Base-by-base conservation (phyloP, 2,113 vertebrate genomes). In the Microtus montanus region DNA sequence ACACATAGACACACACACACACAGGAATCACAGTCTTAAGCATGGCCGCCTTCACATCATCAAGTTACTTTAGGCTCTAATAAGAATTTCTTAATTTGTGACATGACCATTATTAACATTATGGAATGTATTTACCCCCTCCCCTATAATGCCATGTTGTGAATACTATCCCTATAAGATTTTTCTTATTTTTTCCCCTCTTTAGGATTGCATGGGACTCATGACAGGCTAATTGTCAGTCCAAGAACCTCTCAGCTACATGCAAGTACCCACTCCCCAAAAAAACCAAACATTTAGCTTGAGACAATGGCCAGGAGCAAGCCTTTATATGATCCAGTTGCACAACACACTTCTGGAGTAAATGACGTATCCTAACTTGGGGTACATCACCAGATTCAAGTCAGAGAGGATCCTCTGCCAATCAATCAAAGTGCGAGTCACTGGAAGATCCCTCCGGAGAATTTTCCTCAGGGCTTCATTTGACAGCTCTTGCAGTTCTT, bases 311-410 rank as follows among this genome's bases (percentile, higher is more conserved):
- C 49, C 92, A 89, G 93, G 94, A 96, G 95, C 54, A 85, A 52
- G 84, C 54, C 49, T 96, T 97, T 97, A 98, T 97, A 95, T 98
- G 85, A 98, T 98, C 97, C 97, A 97, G 96, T 98, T 97, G 93
- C 97, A 97, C 71, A 98, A 44, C 44, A 96, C 96, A 89, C 96
- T 98, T 87, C 96, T 96, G 73, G 97, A 98, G 82, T 97, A 97
- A 90, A 96, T 97, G 96, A 97, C 90, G 12, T 97, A 98, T 41
- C 97, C 97, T 89, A 97, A 33, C 68, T 96, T 96, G 78, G 97
- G 97, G 68, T 97, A 97, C 97, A 98, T 98, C 96, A 98, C 97
- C 93, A 98, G 70, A 44, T 96, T 97, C 89, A 98, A 93, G 91
- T 93, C 78, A 17, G 95, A 97, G 75, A 97, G 28, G 68, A 98